phyloP scores from a whole-genome alignment of 2,113 vertebrate species.

The Heterochromis multidens region DNA sequence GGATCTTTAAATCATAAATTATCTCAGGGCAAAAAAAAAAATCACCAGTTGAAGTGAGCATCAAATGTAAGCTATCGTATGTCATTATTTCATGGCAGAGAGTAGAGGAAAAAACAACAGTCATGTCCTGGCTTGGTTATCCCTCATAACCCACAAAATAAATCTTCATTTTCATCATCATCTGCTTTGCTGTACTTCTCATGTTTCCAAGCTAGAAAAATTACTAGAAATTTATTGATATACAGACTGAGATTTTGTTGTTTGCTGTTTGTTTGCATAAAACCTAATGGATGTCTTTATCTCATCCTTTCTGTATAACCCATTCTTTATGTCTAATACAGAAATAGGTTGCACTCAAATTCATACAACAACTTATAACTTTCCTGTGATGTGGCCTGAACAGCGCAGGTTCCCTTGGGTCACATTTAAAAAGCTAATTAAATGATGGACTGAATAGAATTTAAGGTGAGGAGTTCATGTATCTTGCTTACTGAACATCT shows the following conservation, averaged over 20 bases:
- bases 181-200: neutral
- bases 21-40: no score
- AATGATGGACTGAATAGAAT: neutral
- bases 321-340: neutral
- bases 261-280: neutral
- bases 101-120: no score
- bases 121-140: no score
- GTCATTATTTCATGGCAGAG: no score
- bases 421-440: neutral
- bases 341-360: neutral
- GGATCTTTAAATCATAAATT: no score
- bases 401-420: neutral
- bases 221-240: neutral
- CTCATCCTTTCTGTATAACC: neutral
- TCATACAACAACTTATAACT: neutral
- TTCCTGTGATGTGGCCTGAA: neutral
- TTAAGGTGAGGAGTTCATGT: neutral
- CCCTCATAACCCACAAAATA: no score
- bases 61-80: no score
- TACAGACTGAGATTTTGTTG: neutral
- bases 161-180: no score
- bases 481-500: neutral
- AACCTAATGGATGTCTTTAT: neutral
- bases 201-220: neutral
- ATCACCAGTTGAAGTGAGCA: no score